These are phyloP conservation scores for Brienomyrus brachyistius DNA, from an alignment of 2,113 vertebrate species.

Conservation along the genomic window DNA sequence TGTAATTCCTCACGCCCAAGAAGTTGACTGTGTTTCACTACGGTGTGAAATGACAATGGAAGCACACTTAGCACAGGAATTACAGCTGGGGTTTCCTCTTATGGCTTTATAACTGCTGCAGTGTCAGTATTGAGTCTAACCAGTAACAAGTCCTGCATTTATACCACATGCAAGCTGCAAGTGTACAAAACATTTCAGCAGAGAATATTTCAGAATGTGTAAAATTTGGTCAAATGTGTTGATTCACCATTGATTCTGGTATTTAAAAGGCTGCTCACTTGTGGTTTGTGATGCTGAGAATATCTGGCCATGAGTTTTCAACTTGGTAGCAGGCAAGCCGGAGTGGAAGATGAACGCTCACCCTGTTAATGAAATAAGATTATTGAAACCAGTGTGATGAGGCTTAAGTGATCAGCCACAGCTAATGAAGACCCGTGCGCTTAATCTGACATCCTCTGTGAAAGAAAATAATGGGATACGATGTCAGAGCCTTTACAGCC, in stretches of 20 bases:
- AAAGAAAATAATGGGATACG: not conserved
- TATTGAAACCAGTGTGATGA: not conserved
- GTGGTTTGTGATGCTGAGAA: not conserved
- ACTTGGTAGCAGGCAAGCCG: not conserved
- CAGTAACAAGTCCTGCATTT: not conserved
- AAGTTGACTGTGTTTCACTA: not conserved
- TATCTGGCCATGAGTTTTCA: not conserved
- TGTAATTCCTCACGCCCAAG: not conserved
- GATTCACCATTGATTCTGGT: not conserved
- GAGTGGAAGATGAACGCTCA: not conserved
- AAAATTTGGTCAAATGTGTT: not conserved
- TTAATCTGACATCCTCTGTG: not conserved
- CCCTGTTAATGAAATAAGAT: not conserved
- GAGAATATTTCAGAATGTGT: not conserved
- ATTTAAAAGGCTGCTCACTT: not conserved
- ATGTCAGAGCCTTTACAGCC: not conserved
- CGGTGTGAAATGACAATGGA: not conserved
- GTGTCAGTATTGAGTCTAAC: not conserved
- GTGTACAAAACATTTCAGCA: not conserved
- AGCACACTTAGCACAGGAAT: not conserved
- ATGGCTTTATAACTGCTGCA: not conserved
- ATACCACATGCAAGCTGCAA: not conserved
- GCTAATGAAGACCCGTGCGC: not conserved
- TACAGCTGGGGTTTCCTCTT: not conserved
- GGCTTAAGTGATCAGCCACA: not conserved